phyloP scores from a whole-genome alignment of 2,888 invertebrate genomes.

The Myathropa florea region DNA sequence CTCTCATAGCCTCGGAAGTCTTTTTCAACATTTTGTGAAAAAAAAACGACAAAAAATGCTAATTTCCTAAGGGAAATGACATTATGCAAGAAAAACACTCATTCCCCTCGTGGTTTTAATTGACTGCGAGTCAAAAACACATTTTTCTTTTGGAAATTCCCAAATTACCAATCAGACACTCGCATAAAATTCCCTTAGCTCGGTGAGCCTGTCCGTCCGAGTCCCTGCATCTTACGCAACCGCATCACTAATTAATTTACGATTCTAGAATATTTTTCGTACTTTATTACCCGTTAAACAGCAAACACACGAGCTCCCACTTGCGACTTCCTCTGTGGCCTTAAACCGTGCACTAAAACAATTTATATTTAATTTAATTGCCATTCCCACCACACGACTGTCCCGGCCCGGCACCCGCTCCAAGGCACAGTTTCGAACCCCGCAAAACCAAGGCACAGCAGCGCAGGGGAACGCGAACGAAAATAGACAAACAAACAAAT shows the following conservation, averaged over 20 bases:
- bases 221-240: not conserved
- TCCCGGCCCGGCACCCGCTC: not conserved
- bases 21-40: not conserved
- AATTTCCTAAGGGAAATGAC: not conserved
- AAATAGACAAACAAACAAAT: constrained; percentile 1
- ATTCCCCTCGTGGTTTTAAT: not conserved
- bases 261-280: not conserved
- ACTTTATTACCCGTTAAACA: not conserved
- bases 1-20: too few species aligned
- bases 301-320: not conserved
- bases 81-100: not conserved
- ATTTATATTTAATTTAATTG: constrained; percentile 31
- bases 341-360: constrained; percentile 33
- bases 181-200: not conserved
- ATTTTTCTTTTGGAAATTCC: not conserved
- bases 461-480: not conserved
- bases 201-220: not conserved
- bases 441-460: constrained; percentile 6
- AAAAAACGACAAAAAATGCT: not conserved
- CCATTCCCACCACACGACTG: not conserved
- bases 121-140: not conserved
- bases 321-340: constrained; percentile 10
- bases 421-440: constrained; percentile 1
- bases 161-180: not conserved
- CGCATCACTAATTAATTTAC: not conserved